These are phyloP conservation scores for Moxostoma hubbsi DNA, from an alignment of 2,797 vertebrate genomes.

Conservation along the genomic window DNA sequence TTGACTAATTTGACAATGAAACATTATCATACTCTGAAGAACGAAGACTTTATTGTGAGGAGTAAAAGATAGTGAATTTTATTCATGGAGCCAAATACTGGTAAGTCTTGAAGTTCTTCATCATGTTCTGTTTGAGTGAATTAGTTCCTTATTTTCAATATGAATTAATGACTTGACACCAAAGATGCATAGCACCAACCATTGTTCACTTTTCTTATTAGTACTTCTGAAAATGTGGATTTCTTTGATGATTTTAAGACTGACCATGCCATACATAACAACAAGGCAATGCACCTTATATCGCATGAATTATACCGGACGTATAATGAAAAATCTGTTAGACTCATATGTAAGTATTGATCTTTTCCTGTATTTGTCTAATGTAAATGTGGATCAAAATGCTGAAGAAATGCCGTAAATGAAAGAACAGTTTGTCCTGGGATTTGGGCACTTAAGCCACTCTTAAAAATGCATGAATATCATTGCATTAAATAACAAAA, in stretches of 20 bases:
- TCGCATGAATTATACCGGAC: accelerated
- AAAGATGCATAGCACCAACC: background rate
- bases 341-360: accelerated
- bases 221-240: background rate
- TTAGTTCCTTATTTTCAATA: background rate
- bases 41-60: too few relatives aligned
- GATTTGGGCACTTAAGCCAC: too few relatives aligned
- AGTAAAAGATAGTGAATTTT: background rate
- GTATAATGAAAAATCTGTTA: accelerated
- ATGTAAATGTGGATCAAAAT: background rate
- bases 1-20: background rate
- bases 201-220: constrained; percentile 1
- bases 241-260: background rate
- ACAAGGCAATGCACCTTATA: accelerated
- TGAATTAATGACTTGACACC: background rate
- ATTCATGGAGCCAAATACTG: constrained; percentile 13
- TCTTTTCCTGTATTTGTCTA: background rate
- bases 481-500: too few relatives aligned
- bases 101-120: background rate
- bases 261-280: background rate
- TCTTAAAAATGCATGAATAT: too few relatives aligned
- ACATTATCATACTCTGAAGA: background rate
- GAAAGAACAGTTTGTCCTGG: too few relatives aligned
- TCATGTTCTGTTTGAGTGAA: background rate
- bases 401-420: too few relatives aligned